Conservation (phyloP, 2,113 vertebrate genomes). For the Ranitomeya variabilis region DNA sequence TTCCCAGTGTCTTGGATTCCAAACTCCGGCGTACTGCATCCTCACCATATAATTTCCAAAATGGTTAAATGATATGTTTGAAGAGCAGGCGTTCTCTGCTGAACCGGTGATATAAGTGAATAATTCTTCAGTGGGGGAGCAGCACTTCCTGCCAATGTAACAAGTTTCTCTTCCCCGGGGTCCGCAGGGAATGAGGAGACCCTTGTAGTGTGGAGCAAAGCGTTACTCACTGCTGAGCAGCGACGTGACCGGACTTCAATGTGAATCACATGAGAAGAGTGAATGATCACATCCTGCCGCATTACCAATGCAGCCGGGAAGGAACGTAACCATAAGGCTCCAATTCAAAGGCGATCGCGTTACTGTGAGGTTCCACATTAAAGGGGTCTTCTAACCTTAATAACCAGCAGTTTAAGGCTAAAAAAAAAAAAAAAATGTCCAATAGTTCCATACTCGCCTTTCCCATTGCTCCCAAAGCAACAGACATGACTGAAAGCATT, state of each 20-base stretch:
- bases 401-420: neutral
- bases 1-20: no score
- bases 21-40: neutral
- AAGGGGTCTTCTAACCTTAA: neutral
- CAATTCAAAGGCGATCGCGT: no score
- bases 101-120: neutral
- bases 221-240: slow-evolving; percentile 29
- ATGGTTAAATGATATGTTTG: neutral
- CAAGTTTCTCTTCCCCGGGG: neutral
- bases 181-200: neutral
- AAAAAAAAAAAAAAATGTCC: neutral
- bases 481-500: no score
- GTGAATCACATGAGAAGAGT: neutral
- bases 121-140: neutral
- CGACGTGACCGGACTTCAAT: slow-evolving; percentile 13
- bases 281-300: slow-evolving; percentile 19
- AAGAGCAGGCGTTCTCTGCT: neutral
- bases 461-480: no score
- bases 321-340: neutral
- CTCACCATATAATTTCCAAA: neutral
- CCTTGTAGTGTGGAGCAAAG: neutral
- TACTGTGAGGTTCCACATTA: neutral
- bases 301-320: neutral
- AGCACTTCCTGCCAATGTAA: neutral
- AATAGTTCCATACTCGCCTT: no score